Evolutionary conservation across 2,797 vertebrate species (phyloP), one percentile per base, ranked within the genome.

Genomic region (Cynopterus sphinx): DNA sequence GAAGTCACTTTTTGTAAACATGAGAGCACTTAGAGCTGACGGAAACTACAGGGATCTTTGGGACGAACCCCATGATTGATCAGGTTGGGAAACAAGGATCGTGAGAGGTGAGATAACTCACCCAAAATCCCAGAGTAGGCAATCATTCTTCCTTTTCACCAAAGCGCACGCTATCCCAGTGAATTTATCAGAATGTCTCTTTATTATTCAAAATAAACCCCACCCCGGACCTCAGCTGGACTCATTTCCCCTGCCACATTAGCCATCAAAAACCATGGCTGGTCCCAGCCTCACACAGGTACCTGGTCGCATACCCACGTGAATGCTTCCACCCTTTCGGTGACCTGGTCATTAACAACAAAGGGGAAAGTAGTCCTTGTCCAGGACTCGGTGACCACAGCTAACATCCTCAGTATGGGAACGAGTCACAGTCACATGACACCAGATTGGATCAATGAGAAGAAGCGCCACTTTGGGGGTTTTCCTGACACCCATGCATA

Each of bases 1-100:
- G 71, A 95, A 97, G 87, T 78, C 68, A 11, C 79, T 91, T 82
- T 96, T 77, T 88, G 91, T 92, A 96, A 95, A 17, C 1, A 33
- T 6, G 21, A 59, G 26, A 70, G 57, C 61, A 16, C 65, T 89
- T 36, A 51, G 22, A 81, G 51, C 12, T 73, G 41, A 24, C 11
- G 5, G 21, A 6, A 33, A 15, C 36, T 46, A 13, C 49, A 79
- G 33, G 55, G 12, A 53, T 24, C 3, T 1, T 1, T 5, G 15
- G 8, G 24, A 65, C 1, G 0, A 79, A 73, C 33, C 4, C 49
- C 61, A 28, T 65, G 43, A 53, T 24, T 31, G 75, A 57, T 16
- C n/a, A 57, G 9, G 19, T 9, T 28, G 59, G 77, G 55, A 91
- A 92, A 61, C 21, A 3, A 9, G 89, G 63, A 43, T 92, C 46